Percentiles rank a stretch among this genome's conserved stretches.
phyloP scores from a whole-genome alignment of 2,888 invertebrate genomes.

The Temnothorax rugatulus region DNA sequence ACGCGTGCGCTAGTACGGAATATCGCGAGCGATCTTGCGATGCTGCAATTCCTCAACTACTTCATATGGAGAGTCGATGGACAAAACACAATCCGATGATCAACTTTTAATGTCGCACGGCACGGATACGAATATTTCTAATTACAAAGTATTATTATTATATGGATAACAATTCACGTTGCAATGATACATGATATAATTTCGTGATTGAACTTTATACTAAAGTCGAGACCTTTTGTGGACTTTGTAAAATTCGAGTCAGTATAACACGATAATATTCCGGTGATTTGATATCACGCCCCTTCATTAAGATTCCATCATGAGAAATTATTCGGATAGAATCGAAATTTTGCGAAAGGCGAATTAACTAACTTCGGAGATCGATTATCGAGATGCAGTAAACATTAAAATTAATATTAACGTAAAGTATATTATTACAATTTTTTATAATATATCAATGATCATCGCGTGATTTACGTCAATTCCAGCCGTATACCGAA shows the following conservation, averaged over 20 bases:
- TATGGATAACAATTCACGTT: slow-evolving; percentile 3
- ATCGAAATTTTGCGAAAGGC: neutral
- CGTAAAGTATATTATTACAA: slow-evolving; percentile 63
- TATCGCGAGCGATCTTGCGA: neutral
- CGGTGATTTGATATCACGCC: neutral
- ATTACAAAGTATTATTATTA: slow-evolving; percentile 39
- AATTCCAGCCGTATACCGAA: slow-evolving; percentile 17
- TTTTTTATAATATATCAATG: slow-evolving; percentile 46
- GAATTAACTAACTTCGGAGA: slow-evolving; percentile 34
- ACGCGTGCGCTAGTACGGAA: neutral
- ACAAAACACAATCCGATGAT: neutral
- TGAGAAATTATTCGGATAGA: neutral
- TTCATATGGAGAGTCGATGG: neutral
- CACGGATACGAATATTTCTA: slow-evolving; percentile 2
- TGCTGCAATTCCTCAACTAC: neutral
- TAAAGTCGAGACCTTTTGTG: neutral
- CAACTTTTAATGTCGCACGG: slow-evolving; percentile 3
- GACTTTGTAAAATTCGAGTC: slow-evolving; percentile 16
- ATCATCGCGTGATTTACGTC: slow-evolving; percentile 42
- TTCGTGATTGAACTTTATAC: neutral
- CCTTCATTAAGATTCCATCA: slow-evolving; percentile 13
- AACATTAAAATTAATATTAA: slow-evolving; percentile 55
- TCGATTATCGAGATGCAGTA: slow-evolving; percentile 33
- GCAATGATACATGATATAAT: neutral
- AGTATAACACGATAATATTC: slow-evolving; percentile 44